Evolutionary conservation across 37 sponge, comb jelly and placozoan species (phyloP), one percentile per base, ranked within the genome.

Genomic region (Beroe forskalii): DNA sequence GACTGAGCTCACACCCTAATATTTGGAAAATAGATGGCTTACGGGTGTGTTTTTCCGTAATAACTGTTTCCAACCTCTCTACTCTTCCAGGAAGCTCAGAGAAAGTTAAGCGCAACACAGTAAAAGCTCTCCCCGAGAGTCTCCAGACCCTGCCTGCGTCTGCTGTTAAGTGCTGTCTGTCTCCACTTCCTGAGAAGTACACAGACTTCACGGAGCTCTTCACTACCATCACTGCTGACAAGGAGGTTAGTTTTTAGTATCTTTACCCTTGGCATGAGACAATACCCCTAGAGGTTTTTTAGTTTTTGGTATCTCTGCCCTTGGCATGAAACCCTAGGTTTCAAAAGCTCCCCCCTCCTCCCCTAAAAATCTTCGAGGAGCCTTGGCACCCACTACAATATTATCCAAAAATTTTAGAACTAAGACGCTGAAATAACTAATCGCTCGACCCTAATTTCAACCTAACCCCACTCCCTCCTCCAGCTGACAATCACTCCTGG

Each of bases 101-200:
- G 67, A n/a, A 14, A 25, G 67, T 66, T 6, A 66, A 66, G 67
- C 8, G 28, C n/a, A 66, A 24, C 20, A 24, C 23, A 14, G 23
- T 66, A 14, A 66, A 24, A n/a, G 20, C 67, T 8, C 67, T 66
- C 23, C 67, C 67, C 28, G 67, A 66, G 20, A 8, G n/a, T n/a
- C 67, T 66, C 6, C 23, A 66, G 28, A 8, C 27, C 23, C 27
- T 25, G 27, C 23, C 23, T 14, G 27, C 28, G n/a, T 14, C 67
- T 66, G 67, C 67, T 66, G 28, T 66, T 14, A 66, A n/a, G 67
- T 66, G 67, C 28, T 66, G n/a, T 66, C 23, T 66, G n/a, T 25
- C 27, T 14, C 27, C 23, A 6, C 67, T 66, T 8, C 67, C 67
- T 66, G 67, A 66, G 67, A 24, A 66, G 6, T 25, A 14, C 28